Conservation (phyloP, 1,140 invertebrate species). For the Bombus sylvicola region DNA sequence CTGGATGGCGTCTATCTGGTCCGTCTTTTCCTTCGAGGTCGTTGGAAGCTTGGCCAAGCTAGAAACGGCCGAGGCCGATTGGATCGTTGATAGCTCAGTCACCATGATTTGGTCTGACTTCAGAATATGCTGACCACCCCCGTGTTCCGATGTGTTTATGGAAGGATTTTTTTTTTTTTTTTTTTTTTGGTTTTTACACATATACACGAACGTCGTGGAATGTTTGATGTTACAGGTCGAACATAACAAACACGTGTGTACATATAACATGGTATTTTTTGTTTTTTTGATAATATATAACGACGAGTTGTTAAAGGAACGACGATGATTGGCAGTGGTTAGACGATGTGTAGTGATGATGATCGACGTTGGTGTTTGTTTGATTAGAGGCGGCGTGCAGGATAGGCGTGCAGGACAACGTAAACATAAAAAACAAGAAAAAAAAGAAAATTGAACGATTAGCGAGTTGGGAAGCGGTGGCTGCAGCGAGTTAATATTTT, state of each 20-base stretch:
- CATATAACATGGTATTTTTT: slow-evolving; percentile 9
- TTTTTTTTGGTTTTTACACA: background rate
- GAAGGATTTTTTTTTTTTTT: background rate
- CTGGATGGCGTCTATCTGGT: background rate
- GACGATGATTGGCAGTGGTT: slow-evolving; percentile 52
- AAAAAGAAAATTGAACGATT: slow-evolving; percentile 68
- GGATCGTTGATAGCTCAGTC: slow-evolving; percentile 70
- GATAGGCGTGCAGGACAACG: slow-evolving; percentile 75
- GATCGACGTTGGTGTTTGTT: slow-evolving; percentile 39
- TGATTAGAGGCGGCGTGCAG: slow-evolving; percentile 62
- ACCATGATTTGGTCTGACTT: slow-evolving; percentile 66
- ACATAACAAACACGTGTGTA: background rate
- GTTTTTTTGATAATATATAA: slow-evolving; percentile 33
- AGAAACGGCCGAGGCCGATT: slow-evolving; percentile 80
- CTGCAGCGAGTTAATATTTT: background rate
- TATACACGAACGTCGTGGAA: slow-evolving; percentile 12
- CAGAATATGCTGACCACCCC: slow-evolving; percentile 70
- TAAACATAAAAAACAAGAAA: slow-evolving; percentile 82
- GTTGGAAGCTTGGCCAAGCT: slow-evolving; percentile 75
- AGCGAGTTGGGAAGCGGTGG: slow-evolving; percentile 19
- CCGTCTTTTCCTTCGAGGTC: slow-evolving; percentile 45
- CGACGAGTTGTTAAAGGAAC: slow-evolving; percentile 44
- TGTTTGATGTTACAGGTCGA: slow-evolving; percentile 23
- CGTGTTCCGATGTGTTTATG: slow-evolving; percentile 21
- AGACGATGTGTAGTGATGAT: slow-evolving; percentile 46